These are phyloP conservation scores for Protodeltote pygarga DNA, from an alignment of 2,888 invertebrate genomes.

Conservation along the genomic window DNA sequence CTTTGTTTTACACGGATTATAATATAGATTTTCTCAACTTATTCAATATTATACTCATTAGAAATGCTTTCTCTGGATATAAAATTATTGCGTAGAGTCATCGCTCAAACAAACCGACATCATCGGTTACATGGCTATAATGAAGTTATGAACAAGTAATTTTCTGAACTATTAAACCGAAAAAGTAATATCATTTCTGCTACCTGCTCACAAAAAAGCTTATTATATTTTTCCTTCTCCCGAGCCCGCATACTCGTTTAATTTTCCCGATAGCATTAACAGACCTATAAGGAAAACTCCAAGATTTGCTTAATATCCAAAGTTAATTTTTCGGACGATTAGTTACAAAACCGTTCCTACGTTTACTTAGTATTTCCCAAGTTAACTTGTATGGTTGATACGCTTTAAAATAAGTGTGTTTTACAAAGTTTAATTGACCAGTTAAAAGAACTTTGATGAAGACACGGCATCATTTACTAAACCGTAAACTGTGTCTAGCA, in stretches of 20 bases:
- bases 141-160: too few species aligned
- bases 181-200: conserved; percentile 20
- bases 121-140: background rate
- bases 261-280: conserved; percentile 29
- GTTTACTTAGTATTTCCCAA: conserved; percentile 41
- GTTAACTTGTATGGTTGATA: conserved; percentile 27
- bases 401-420: conserved; percentile 42
- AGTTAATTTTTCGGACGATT: conserved; percentile 51
- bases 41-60: too few species aligned
- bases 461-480: conserved; percentile 34
- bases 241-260: conserved; percentile 23
- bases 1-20: background rate
- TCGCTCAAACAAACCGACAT: too few species aligned
- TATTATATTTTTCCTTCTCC: conserved; percentile 18
- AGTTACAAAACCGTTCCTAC: conserved; percentile 35
- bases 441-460: conserved; percentile 27
- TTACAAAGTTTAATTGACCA: conserved; percentile 32
- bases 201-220: conserved; percentile 1
- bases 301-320: conserved; percentile 41
- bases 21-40: background rate
- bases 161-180: conserved; percentile 7
- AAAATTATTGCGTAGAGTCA: too few species aligned
- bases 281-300: conserved; percentile 29
- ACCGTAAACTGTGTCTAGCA: conserved; percentile 31
- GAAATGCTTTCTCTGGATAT: too few species aligned